A percentile compares a stretch with the other conserved stretches of the same genome.
These are phyloP conservation scores for Leptoteleia sp. DNA, from an alignment of 1,140 invertebrate genomes.

Conservation along the genomic window DNA sequence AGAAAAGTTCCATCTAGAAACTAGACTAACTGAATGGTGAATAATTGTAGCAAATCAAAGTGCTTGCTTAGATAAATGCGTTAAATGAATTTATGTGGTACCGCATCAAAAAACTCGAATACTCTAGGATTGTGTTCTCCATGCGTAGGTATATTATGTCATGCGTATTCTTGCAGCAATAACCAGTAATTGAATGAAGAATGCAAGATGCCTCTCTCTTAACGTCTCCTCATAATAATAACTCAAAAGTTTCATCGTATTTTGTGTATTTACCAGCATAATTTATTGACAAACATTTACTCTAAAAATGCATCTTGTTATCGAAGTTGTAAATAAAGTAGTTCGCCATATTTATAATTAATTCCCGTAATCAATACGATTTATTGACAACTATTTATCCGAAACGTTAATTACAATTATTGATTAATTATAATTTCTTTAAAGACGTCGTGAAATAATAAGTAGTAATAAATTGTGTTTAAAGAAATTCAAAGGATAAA, in stretches of 20 bases:
- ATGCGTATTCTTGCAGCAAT: slow-evolving; percentile 48
- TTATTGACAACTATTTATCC: no score
- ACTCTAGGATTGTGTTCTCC: slow-evolving; percentile 39
- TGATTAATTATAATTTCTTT: no score
- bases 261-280: slow-evolving; percentile 8
- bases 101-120: slow-evolving; percentile 43
- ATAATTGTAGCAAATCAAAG: slow-evolving; percentile 46
- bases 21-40: slow-evolving; percentile 24
- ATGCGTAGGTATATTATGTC: slow-evolving; percentile 44
- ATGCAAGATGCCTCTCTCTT: slow-evolving; percentile 35
- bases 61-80: slow-evolving; percentile 35
- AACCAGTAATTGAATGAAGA: slow-evolving; percentile 52
- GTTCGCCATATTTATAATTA: no score
- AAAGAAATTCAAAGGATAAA: no score
- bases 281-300: slow-evolving; percentile 4
- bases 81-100: slow-evolving; percentile 61
- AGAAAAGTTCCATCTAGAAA: slow-evolving; percentile 16
- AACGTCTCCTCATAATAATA: slow-evolving; percentile 11
- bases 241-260: slow-evolving; percentile 12
- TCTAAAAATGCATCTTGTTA: background rate
- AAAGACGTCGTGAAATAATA: no score
- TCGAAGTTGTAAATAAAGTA: background rate
- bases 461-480: no score
- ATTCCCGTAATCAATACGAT: no score
- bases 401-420: no score